Evolutionary conservation across 2,888 invertebrate species (phyloP).

Genomic region (Stictocephala bisonia): DNA sequence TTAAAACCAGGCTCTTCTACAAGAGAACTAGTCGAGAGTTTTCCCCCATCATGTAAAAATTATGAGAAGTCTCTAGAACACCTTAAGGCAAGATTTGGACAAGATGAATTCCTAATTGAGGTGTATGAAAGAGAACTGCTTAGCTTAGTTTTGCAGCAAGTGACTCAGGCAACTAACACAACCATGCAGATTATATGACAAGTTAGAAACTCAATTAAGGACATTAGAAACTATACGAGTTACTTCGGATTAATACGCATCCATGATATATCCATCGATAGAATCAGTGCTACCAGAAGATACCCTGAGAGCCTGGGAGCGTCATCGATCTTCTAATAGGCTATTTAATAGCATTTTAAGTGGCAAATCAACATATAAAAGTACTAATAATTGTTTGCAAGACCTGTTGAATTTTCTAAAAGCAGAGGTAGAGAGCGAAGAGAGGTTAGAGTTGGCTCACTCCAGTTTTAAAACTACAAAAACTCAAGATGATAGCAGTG

Average conservation of each 20-base stretch:
- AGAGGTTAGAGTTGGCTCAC: slow-evolving; percentile 52
- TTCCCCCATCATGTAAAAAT: slow-evolving; percentile 57
- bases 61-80: slow-evolving; percentile 57
- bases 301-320: slow-evolving; percentile 57
- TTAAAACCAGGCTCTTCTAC: slow-evolving; percentile 54
- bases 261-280: slow-evolving; percentile 60
- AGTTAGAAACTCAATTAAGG: slow-evolving; percentile 59
- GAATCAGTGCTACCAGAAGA: slow-evolving; percentile 60
- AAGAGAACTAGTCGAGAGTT: slow-evolving; percentile 55
- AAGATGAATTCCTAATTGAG: slow-evolving; percentile 58
- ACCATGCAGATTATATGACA: slow-evolving; percentile 55
- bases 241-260: slow-evolving; percentile 58
- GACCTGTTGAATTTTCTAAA: slow-evolving; percentile 54
- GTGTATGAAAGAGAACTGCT: too few species aligned
- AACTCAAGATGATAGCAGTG: too few species aligned
- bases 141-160: slow-evolving; percentile 58
- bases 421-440: slow-evolving; percentile 57
- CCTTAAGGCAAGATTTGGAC: slow-evolving; percentile 53
- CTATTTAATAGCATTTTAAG: too few species aligned
- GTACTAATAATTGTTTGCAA: slow-evolving; percentile 33
- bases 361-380: too few species aligned
- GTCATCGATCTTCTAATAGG: slow-evolving; percentile 35
- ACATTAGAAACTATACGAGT: slow-evolving; percentile 59
- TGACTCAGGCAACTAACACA: slow-evolving; percentile 39
- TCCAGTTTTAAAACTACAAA: slow-evolving; percentile 45